A percentile compares a stretch with the other conserved stretches of the same genome.
phyloP scores from a whole-genome alignment of 2,888 invertebrate species.

The Elegia similella region DNA sequence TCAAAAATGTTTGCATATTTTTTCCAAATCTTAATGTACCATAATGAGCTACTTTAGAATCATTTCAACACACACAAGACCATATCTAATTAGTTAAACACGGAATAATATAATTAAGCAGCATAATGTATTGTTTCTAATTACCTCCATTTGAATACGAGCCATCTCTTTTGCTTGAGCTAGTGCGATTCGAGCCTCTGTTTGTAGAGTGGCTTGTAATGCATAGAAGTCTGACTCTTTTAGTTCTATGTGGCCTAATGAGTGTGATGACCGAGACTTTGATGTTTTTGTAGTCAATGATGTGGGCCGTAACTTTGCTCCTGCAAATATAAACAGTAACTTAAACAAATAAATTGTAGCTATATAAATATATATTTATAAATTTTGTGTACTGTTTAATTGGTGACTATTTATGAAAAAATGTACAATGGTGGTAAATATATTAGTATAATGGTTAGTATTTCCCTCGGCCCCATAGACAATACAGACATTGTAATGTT shows the following conservation, averaged over 20 bases:
- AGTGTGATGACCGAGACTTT: conserved; percentile 74
- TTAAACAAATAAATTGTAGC: background rate
- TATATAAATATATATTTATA: background rate
- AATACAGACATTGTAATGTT: conserved; percentile 9
- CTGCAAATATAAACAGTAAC: conserved; percentile 39
- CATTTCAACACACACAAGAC: background rate
- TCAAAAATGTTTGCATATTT: no score
- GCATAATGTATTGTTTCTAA: conserved; percentile 6
- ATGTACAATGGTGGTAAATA: background rate
- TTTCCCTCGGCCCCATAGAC: conserved; percentile 16
- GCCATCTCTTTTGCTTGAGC: conserved; percentile 96
- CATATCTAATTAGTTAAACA: background rate
- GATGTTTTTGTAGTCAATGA: conserved; percentile 65
- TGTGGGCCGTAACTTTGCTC: conserved; percentile 67
- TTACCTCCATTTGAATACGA: conserved; percentile 93
- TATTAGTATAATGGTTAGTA: no score
- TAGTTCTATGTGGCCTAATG: conserved; percentile 68
- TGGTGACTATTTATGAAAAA: background rate
- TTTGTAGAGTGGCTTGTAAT: conserved; percentile 90
- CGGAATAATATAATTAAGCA: background rate
- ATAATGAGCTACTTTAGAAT: background rate
- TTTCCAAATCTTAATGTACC: background rate
- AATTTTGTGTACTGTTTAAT: no score
- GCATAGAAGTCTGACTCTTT: conserved; percentile 90
- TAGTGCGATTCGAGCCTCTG: conserved; percentile 92